Percentiles rank a stretch among this genome's conserved stretches.
Evolutionary conservation across 1,140 invertebrate species (phyloP).

Genomic region (Lepidostoma basale): DNA sequence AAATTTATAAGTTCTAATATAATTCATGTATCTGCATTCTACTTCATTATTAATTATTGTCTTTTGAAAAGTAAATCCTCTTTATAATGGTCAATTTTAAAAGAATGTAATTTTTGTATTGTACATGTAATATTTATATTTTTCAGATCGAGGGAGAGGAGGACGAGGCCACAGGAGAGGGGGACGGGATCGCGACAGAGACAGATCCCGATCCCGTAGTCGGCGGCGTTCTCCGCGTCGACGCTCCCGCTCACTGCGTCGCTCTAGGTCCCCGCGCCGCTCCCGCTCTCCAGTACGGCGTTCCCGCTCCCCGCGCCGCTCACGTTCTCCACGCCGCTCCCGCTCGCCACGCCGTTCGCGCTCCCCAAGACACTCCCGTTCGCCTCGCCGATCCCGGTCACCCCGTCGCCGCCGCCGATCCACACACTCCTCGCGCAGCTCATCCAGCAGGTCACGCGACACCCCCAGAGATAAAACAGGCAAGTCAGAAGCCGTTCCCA

Average conservation of each 20-base stretch:
- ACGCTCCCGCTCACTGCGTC: constrained; percentile 52
- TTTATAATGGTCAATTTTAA: not conserved
- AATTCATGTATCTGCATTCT: not conserved
- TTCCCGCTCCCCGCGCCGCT: constrained; percentile 52
- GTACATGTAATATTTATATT: constrained; percentile 18
- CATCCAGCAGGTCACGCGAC: constrained; percentile 48
- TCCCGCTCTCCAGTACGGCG: constrained; percentile 49
- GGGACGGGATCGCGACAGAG: constrained; percentile 6
- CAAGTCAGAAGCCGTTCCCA: constrained; percentile 58
- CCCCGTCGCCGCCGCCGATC: constrained; percentile 46
- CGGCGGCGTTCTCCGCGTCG: constrained; percentile 46
- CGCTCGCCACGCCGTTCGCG: constrained; percentile 42
- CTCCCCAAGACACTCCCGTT: constrained; percentile 53
- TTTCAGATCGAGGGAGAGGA: constrained; percentile 55
- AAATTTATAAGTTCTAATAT: not conserved
- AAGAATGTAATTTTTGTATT: not conserved
- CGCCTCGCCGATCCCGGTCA: constrained; percentile 48
- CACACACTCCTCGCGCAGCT: constrained; percentile 50
- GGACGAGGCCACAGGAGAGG: constrained; percentile 51
- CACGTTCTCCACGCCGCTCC: constrained; percentile 48
- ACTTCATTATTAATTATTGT: not conserved
- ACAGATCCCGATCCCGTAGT: constrained; percentile 49
- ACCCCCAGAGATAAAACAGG: constrained; percentile 57
- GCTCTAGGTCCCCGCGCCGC: constrained; percentile 54
- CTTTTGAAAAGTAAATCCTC: not conserved